Evolutionary conservation across 2,888 invertebrate genomes (phyloP), one percentile per base, ranked within the genome.

Genomic region (Drosophila parthenogenetica): DNA sequence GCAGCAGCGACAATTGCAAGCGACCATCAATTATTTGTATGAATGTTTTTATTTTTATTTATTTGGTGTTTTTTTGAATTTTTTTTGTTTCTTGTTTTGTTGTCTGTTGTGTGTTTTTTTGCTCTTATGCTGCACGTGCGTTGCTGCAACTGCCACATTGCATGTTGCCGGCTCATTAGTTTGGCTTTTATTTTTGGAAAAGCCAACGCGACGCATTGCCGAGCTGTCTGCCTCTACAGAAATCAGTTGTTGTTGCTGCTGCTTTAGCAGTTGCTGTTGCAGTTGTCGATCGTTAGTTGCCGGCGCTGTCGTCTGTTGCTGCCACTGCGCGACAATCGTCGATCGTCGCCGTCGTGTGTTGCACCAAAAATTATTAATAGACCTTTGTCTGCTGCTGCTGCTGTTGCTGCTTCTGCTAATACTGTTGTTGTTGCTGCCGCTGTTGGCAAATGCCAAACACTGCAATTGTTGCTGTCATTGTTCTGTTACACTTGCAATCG

Each of bases 401-500:
- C n/a, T n/a, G n/a, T 10, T 53, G 76, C 10, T 59, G 77, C 55
- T 74, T 74, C 53, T 67, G 71, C 64, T 85, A 84, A 16, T 14
- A 55, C 32, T 63, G 63, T 48, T 57, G 78, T 22, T 42, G 77
- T 5, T 67, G 76, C 39, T 78, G 77, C 40, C 68, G 73, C 72
- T 87, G 87, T 81, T 87, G 85, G 81, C 89, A 89, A 88, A 83
- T 89, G 89, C 89, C 90, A 84, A 89, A 82, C 78, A 68, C 87
- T 75, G 89, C 86, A 86, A 86, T 86, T 86, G 85, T 85, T 85
- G 89, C 84, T 85, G 85, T 85, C 87, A 87, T 84, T 88, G 88
- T 88, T 88, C 87, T 85, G 88, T 86, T 86, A 88, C 89, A 89
- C 89, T 85, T 88, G 88, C 85, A 87, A 84, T 84, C 87, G 86